Evolutionary conservation across 2,797 vertebrate species (phyloP), one percentile per base, ranked within the genome.

Genomic region (Ctenosaura bakeri): DNA sequence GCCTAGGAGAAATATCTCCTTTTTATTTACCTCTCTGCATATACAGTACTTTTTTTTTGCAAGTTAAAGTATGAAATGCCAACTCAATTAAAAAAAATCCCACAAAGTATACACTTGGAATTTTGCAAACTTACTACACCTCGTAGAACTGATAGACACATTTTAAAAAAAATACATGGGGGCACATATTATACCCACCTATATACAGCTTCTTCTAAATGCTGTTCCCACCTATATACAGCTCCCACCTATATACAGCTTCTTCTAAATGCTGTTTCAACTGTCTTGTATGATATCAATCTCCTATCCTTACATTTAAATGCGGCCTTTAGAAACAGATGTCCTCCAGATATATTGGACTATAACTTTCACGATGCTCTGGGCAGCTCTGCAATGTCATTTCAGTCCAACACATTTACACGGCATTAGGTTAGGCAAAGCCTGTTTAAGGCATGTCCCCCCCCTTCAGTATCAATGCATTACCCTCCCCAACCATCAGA

Each of bases 41-140:
- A 82, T 88, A 93, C 93, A 95, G 85, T 94, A 87, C 64, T 92
- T 46, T 88, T 92, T 42, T 42, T 89, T 94, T 92, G 94, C 92
- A 90, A 90, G 91, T 92, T 92, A 95, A 93, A 93, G 66, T 88
- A 94, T 52, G 86, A 95, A 93, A 78, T 29, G 83, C 93, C 83
- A 87, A 94, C 86, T 59, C 24, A 90, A 92, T 93, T 76, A 56
- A 74, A 76, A 93, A 14, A 4, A 0, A 32, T 62, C 10, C 6
- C 6, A 32, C 38, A 78, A 22, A 76, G 91, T 88, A 93, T 90
- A 26, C 87, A 89, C 80, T 88, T 85, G 78, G 89, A 93, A 94
- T 93, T 92, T 73, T 84, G 88, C 91, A 89, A 93, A 92, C n/a
- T 83, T 64, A 0, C 87, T 77, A 93, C 89, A 38, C 82, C 1